Evolutionary conservation across 2,113 vertebrate species (phyloP).

Genomic region (Chloroceryle aenea): DNA sequence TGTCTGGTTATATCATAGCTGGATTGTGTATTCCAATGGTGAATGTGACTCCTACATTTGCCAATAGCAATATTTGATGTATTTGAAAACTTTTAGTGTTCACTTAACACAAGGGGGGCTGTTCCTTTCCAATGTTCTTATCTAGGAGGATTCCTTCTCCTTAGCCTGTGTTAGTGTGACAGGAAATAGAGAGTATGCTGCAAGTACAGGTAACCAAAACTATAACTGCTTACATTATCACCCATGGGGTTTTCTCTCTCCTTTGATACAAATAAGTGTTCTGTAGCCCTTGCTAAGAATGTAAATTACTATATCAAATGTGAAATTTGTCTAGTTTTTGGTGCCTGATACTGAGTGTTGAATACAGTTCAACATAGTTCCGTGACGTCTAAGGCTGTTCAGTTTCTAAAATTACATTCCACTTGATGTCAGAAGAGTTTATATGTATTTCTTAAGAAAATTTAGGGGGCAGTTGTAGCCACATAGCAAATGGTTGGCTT

Average conservation of each 20-base stretch:
- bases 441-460: slow-evolving; percentile 44
- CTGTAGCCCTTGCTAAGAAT: neutral
- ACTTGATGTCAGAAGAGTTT: slow-evolving; percentile 24
- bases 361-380: slow-evolving; percentile 4
- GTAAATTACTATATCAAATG: neutral
- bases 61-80: neutral
- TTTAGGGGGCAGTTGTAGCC: slow-evolving; percentile 27
- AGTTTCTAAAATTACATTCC: slow-evolving; percentile 32
- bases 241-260: neutral
- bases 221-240: neutral
- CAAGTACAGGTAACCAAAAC: neutral
- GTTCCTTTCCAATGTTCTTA: neutral
- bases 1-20: neutral
- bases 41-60: neutral
- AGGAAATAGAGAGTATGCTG: neutral
- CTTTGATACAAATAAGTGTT: neutral
- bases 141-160: neutral
- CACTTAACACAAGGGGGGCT: neutral
- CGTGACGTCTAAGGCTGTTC: slow-evolving; percentile 52
- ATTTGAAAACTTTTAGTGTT: neutral
- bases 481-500: slow-evolving; percentile 27
- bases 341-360: neutral
- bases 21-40: neutral
- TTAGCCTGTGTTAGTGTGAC: neutral
- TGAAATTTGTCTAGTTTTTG: neutral